phyloP scores from a whole-genome alignment of 2,888 invertebrate genomes.

The Petrolisthes cinctipes region DNA sequence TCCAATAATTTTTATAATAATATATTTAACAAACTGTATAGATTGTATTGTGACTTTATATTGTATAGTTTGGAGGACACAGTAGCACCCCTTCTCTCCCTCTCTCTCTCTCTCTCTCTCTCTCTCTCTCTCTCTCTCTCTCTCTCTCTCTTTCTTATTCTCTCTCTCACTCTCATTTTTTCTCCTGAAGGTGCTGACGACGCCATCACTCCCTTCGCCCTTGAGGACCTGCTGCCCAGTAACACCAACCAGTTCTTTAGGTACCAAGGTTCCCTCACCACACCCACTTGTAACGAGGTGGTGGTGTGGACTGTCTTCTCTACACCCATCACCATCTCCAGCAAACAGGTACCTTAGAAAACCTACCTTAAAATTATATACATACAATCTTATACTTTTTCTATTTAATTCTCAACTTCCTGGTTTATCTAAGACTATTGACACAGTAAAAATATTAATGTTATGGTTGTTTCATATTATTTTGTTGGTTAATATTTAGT shows the following conservation, averaged over 20 bases:
- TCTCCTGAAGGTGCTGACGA: not conserved
- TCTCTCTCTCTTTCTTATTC: not conserved
- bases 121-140: too few species aligned
- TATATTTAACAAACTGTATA: not conserved
- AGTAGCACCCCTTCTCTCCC: too few species aligned
- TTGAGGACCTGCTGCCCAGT: not conserved
- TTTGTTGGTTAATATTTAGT: too few species aligned
- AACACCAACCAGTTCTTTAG: not conserved
- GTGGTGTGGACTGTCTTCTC: conserved; percentile 49
- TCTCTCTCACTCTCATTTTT: not conserved
- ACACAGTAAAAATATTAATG: too few species aligned
- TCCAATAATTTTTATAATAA: not conserved
- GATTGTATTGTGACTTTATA: not conserved
- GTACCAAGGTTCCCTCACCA: conserved; percentile 22
- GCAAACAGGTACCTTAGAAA: not conserved
- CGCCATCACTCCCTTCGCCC: not conserved
- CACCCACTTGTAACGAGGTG: not conserved
- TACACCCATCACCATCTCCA: conserved; percentile 28
- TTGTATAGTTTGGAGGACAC: too few species aligned
- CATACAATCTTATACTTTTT: too few species aligned
- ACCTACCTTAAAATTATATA: too few species aligned
- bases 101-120: too few species aligned
- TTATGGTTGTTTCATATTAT: too few species aligned
- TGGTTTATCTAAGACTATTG: too few species aligned
- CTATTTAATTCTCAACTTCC: too few species aligned